Percentiles rank a stretch among this genome's conserved stretches.
Evolutionary conservation across 2,797 vertebrate species (phyloP).

Genomic region (Ctenopoma multispine): DNA sequence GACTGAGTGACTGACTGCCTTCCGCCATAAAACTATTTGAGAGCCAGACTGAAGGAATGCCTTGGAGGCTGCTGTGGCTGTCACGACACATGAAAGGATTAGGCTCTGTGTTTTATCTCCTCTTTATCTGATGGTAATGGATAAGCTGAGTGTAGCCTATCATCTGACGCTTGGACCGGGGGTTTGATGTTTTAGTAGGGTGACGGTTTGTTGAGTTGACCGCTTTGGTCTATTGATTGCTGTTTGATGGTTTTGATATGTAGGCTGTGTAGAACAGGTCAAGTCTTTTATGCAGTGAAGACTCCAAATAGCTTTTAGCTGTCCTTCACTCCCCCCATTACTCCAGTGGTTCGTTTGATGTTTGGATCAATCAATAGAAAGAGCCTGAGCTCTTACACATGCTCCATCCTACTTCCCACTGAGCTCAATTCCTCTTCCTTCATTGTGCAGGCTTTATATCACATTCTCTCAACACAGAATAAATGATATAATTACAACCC

Average conservation of each 20-base stretch:
- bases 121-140: conserved; percentile 87
- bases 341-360: conserved; percentile 83
- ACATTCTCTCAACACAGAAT: conserved; percentile 77
- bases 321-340: conserved; percentile 82
- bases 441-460: conserved; percentile 76
- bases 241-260: conserved; percentile 86
- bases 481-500: conserved; percentile 82
- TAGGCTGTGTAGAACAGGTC: conserved; percentile 84
- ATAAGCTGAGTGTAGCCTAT: conserved; percentile 85
- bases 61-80: conserved; percentile 83
- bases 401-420: conserved; percentile 79
- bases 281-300: conserved; percentile 84
- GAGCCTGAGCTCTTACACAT: conserved; percentile 79
- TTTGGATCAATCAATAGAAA: conserved; percentile 84
- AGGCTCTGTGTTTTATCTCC: conserved; percentile 85
- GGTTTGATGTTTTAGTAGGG: conserved; percentile 85
- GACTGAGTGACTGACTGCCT: conserved; percentile 80
- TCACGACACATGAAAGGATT: conserved; percentile 87
- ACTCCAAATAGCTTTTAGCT: conserved; percentile 86
- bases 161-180: conserved; percentile 79
- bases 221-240: conserved; percentile 86
- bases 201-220: conserved; percentile 84
- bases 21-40: conserved; percentile 85
- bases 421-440: conserved; percentile 76
- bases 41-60: conserved; percentile 85